Percentiles rank a stretch among this genome's conserved stretches.
Conservation (phyloP, 2,797 vertebrate genomes). For the Galagoides demidoff region DNA sequence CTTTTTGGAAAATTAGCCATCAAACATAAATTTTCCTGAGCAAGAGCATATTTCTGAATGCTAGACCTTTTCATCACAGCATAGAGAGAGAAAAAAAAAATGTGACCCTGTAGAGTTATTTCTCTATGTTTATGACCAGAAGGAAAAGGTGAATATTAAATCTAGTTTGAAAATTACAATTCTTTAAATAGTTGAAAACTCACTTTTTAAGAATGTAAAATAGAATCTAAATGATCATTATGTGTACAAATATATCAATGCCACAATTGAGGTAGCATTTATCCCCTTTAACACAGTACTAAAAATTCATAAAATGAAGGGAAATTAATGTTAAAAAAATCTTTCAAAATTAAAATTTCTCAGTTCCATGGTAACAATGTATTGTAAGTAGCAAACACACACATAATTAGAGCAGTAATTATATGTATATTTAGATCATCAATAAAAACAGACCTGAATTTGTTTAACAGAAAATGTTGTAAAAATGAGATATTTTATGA, state of each 20-base stretch:
- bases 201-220: slow-evolving; percentile 70
- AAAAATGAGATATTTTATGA: slow-evolving; percentile 81
- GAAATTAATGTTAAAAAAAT: slow-evolving; percentile 78
- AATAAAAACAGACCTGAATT: slow-evolving; percentile 84
- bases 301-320: slow-evolving; percentile 68
- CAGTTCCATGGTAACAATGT: slow-evolving; percentile 80
- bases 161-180: slow-evolving; percentile 61
- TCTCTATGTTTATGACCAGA: slow-evolving; percentile 63
- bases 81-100: background rate
- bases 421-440: slow-evolving; percentile 86
- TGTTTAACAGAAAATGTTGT: slow-evolving; percentile 84
- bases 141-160: slow-evolving; percentile 66
- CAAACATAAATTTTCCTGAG: slow-evolving; percentile 1
- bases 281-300: slow-evolving; percentile 53
- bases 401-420: slow-evolving; percentile 87
- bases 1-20: slow-evolving; percentile 52
- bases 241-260: slow-evolving; percentile 69
- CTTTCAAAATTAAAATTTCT: slow-evolving; percentile 83
- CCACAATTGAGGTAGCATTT: slow-evolving; percentile 24
- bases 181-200: slow-evolving; percentile 73
- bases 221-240: slow-evolving; percentile 57
- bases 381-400: slow-evolving; percentile 80
- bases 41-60: slow-evolving; percentile 43
- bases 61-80: slow-evolving; percentile 53
- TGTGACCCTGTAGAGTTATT: background rate